These are phyloP conservation scores for Xyrichtys novacula DNA, from an alignment of 2,797 vertebrate genomes.

Conservation along the genomic window DNA sequence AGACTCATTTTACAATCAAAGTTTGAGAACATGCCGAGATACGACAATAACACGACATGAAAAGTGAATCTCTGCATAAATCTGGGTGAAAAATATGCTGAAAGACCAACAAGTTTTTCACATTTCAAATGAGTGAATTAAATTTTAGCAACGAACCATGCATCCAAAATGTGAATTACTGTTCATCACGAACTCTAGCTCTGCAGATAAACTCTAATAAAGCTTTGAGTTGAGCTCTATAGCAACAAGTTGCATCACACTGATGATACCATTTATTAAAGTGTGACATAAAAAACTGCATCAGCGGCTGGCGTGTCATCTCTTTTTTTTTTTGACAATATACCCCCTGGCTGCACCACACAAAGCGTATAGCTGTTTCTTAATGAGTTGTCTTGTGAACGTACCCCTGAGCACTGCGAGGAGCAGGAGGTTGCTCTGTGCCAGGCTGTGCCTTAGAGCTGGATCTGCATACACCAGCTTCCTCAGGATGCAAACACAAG, in stretches of 20 bases:
- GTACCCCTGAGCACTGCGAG: constrained; percentile 91
- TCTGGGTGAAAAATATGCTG: background rate
- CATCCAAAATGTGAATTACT: constrained; percentile 1
- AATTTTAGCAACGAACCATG: constrained; percentile 10
- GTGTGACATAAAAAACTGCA: constrained; percentile 64
- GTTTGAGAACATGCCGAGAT: background rate
- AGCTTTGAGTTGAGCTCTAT: constrained; percentile 18
- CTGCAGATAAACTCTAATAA: constrained; percentile 1
- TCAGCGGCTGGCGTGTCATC: constrained; percentile 56
- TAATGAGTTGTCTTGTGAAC: constrained; percentile 76
- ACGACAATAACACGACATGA: background rate
- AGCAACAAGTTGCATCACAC: constrained; percentile 68
- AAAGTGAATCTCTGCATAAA: background rate
- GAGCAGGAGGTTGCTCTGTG: constrained; percentile 85
- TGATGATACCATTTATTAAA: constrained; percentile 56
- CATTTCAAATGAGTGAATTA: constrained; percentile 4
- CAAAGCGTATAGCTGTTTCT: constrained; percentile 57
- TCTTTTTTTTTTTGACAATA: constrained; percentile 34
- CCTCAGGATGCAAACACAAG: constrained; percentile 88
- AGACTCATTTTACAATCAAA: background rate
- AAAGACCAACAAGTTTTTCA: background rate
- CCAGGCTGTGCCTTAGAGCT: constrained; percentile 85
- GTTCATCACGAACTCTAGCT: constrained; percentile 4
- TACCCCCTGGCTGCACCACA: constrained; percentile 53
- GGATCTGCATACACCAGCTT: constrained; percentile 92